These are phyloP conservation scores for Zelostemma sp. DNA, from an alignment of 1,140 invertebrate genomes.

Conservation along the genomic window DNA sequence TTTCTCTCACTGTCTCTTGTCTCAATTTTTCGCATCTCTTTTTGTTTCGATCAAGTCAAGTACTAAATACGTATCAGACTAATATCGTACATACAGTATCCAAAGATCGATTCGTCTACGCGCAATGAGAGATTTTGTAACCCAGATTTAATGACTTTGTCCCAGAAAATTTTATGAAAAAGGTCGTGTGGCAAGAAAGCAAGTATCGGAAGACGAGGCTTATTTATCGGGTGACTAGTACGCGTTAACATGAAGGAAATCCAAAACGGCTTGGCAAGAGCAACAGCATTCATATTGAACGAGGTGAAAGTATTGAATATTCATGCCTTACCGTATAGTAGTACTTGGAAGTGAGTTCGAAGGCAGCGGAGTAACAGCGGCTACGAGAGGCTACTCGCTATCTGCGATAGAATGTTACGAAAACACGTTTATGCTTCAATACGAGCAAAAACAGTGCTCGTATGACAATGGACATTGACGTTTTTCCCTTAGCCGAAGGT, in stretches of 20 bases:
- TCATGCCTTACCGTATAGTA: slow-evolving; percentile 59
- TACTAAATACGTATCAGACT: not conserved
- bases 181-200: not conserved
- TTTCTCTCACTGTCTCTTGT: not conserved
- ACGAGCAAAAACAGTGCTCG: slow-evolving; percentile 50
- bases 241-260: slow-evolving; percentile 52
- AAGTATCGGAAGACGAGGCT: slow-evolving; percentile 27
- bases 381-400: slow-evolving; percentile 44
- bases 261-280: slow-evolving; percentile 61
- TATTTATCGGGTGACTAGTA: slow-evolving; percentile 56
- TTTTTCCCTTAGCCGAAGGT: slow-evolving; percentile 7
- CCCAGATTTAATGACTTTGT: too few species aligned
- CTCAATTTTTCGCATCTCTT: too few species aligned
- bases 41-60: slow-evolving; percentile 26
- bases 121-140: too few species aligned
- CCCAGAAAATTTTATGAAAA: too few species aligned
- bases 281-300: slow-evolving; percentile 68
- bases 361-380: slow-evolving; percentile 35
- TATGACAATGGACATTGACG: slow-evolving; percentile 20
- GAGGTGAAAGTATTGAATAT: slow-evolving; percentile 65
- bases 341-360: slow-evolving; percentile 41
- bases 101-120: too few species aligned
- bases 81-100: too few species aligned
- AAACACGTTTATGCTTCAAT: slow-evolving; percentile 53
- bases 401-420: slow-evolving; percentile 28